These are phyloP conservation scores for Cynopterus sphinx DNA, from an alignment of 2,797 vertebrate genomes.

Conservation along the genomic window DNA sequence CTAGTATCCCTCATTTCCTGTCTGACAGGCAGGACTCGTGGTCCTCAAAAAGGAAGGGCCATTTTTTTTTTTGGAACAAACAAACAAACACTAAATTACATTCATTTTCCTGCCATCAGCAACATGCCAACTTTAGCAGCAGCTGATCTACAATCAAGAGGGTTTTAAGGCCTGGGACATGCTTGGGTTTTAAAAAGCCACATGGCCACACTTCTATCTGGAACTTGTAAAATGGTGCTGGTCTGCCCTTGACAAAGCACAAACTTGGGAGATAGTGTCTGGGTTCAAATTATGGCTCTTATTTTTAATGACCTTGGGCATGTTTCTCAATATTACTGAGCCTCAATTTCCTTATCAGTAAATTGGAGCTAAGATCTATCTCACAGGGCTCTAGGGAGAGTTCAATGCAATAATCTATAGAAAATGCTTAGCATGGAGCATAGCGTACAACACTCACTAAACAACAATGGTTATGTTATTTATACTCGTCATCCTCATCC, in stretches of 20 bases:
- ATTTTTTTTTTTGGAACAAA: constrained; percentile 50
- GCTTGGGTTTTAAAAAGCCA: constrained; percentile 42
- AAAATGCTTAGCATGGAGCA: background rate
- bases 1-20: background rate
- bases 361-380: background rate
- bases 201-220: background rate
- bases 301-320: background rate
- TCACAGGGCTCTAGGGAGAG: background rate
- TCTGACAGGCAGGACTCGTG: constrained; percentile 31
- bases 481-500: background rate
- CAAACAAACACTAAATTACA: constrained; percentile 64
- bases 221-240: background rate
- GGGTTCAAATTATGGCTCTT: background rate
- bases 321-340: background rate
- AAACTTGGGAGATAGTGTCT: background rate
- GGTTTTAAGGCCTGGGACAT: background rate
- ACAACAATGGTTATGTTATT: background rate
- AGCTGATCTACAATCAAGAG: constrained; percentile 45
- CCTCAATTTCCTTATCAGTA: background rate
- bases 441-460: background rate
- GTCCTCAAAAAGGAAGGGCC: constrained; percentile 26
- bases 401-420: background rate
- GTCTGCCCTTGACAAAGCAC: background rate
- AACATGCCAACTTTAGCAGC: background rate
- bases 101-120: background rate